phyloP scores from a whole-genome alignment of 2,797 vertebrate genomes.

The Dermochelys coriacea region DNA sequence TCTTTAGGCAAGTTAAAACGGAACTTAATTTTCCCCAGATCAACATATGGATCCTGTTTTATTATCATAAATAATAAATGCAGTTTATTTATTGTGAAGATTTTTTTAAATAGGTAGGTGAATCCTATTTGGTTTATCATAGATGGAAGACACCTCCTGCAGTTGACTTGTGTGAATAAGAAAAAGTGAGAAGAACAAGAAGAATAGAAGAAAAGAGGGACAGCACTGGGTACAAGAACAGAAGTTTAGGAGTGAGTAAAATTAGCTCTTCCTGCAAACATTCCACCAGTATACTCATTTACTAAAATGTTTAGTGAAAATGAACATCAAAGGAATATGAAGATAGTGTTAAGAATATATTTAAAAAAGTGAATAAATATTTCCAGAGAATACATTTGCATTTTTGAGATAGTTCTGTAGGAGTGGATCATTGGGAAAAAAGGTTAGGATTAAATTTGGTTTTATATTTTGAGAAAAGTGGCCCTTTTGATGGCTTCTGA shows the following conservation, averaged over 20 bases:
- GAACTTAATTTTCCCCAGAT: constrained; percentile 30
- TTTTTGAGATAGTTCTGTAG: not conserved
- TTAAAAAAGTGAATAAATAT: not conserved
- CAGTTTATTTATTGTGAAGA: not conserved
- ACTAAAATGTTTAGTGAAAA: not conserved
- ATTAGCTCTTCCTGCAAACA: not conserved
- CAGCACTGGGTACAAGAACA: not conserved
- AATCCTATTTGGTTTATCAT: not conserved
- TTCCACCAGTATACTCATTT: not conserved
- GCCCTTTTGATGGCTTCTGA: not conserved
- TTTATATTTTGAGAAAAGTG: not conserved
- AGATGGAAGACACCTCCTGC: not conserved
- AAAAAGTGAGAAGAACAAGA: not conserved
- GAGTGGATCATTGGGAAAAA: not conserved
- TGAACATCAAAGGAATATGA: not conserved
- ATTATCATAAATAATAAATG: constrained; percentile 21
- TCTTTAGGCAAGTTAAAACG: not conserved
- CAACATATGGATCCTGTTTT: not conserved
- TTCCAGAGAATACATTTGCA: not conserved
- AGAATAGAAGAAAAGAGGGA: not conserved
- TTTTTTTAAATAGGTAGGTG: not conserved
- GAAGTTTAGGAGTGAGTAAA: not conserved
- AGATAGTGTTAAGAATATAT: not conserved
- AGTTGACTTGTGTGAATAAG: not conserved
- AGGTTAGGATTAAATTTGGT: not conserved